Base-by-base conservation (phyloP, 30 jellyfish, hydroid and myxozoan species). In the Turritopsis rubra region DNA sequence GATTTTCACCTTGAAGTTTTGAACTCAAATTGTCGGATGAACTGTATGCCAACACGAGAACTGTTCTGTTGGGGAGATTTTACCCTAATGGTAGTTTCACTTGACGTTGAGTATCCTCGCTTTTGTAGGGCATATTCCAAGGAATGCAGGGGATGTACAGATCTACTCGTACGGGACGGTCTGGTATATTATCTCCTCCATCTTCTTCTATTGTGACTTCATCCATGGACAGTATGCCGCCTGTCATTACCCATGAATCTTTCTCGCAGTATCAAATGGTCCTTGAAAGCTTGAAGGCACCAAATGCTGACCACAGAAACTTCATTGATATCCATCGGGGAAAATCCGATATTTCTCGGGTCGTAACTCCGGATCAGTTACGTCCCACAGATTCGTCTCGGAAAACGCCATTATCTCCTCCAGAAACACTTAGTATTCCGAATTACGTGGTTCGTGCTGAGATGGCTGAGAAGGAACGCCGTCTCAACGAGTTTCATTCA, bases 361-460 rank as follows among this genome's bases (percentile, higher is more conserved):
- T 18, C 28, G 28, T 77, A 0, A 41, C 60, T 72, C 72, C 85
- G 28, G 85, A 77, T 18, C 73, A 52, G 8, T 52, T 60, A 19
- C 85, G 85, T 60, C 22, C 28, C 18, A 28, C 72, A 17, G 71
- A 77, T 21, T 30, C 66, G 28, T 7, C 66, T 8, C 83, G 68
- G 23, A 30, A 60, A 21, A 77, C 71, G 72, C 30, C 66, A n/a
- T n/a, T 30, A 8, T 77, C 85, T 28, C 85, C 85, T 16, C 85
- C 0, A 24, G 85, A 77, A 24, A 52, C 72, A 8, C 66, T 77
- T 26, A 66, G 71, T 77, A 52, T 77, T 28, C 85, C 25, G 28
- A 26, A 28, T 26, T 77, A 28, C 72, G 7, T 60, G 85, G 60
- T 13, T 13, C 85, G 85, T 3, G 28, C 66, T 27, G 71, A 77